These are phyloP conservation scores for Strigamia crassipes DNA, from an alignment of 2,888 invertebrate species.

Conservation along the genomic window DNA sequence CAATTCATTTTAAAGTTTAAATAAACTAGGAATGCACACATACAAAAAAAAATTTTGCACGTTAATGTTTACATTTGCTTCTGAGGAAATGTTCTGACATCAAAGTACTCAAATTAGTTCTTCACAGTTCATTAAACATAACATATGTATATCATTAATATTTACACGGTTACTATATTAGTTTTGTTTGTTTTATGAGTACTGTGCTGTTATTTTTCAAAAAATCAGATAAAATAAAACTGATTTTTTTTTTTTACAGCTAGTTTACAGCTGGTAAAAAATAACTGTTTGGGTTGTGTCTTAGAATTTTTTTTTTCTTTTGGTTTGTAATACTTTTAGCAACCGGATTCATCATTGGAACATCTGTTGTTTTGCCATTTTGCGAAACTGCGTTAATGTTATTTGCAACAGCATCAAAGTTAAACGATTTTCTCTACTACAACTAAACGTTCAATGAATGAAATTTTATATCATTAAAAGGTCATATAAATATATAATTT, in stretches of 20 bases:
- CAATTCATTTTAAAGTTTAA: too few relatives aligned
- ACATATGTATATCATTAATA: too few relatives aligned
- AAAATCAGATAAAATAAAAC: neutral
- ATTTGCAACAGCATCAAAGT: neutral
- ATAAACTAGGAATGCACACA: too few relatives aligned
- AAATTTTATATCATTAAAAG: neutral
- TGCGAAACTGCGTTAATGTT: neutral
- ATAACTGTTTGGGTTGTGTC: neutral
- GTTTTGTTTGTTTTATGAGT: too few relatives aligned
- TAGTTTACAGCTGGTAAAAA: neutral
- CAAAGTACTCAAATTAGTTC: too few relatives aligned
- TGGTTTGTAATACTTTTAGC: neutral
- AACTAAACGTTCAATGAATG: neutral
- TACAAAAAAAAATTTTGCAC: too few relatives aligned
- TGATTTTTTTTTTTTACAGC: neutral
- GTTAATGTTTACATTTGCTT: too few relatives aligned
- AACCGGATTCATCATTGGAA: constrained; percentile 10
- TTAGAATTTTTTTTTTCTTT: neutral
- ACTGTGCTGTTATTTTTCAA: too few relatives aligned
- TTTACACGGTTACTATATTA: too few relatives aligned
- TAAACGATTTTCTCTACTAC: neutral
- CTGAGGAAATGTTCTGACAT: too few relatives aligned
- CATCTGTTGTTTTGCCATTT: constrained; percentile 5
- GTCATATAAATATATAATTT: too few relatives aligned
- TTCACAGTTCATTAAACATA: too few relatives aligned